Conservation (phyloP, 2,797 vertebrate species). For the Hypotaenidia philippensis region DNA sequence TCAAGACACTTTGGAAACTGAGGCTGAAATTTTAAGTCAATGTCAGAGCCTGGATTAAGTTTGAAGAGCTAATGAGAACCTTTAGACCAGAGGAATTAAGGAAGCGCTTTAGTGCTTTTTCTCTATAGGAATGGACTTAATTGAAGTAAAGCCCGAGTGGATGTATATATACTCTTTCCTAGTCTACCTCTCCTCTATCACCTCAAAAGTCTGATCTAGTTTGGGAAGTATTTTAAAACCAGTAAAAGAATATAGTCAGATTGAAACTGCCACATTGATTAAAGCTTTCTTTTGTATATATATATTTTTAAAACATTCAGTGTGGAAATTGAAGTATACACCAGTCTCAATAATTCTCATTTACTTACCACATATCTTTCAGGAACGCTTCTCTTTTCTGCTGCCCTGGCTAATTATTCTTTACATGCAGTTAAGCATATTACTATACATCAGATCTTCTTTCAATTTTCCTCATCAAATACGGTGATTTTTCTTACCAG, state of each 20-base stretch:
- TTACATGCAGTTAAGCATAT: not conserved
- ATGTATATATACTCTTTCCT: not conserved
- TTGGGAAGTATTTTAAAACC: conserved; percentile 54
- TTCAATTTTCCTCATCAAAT: not conserved
- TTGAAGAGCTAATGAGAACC: conserved; percentile 7
- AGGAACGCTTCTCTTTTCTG: not conserved
- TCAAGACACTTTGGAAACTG: conserved; percentile 14
- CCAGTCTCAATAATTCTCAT: not conserved
- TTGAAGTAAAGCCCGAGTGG: not conserved
- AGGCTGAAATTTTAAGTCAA: conserved; percentile 14
- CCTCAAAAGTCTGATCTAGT: not conserved
- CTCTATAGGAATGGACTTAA: conserved; percentile 8
- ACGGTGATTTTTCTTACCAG: not conserved
- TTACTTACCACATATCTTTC: not conserved
- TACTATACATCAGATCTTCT: not conserved
- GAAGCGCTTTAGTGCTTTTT: not conserved
- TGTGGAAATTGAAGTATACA: not conserved
- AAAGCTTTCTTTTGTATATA: not conserved
- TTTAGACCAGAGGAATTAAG: conserved; percentile 41
- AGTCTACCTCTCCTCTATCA: not conserved
- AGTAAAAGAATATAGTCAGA: not conserved
- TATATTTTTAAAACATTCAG: not conserved
- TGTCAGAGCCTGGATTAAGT: conserved; percentile 14
- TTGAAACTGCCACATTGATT: not conserved
- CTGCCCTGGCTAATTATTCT: not conserved